Base-by-base conservation (phyloP, 2,113 vertebrate genomes). In the Xiphias gladius region DNA sequence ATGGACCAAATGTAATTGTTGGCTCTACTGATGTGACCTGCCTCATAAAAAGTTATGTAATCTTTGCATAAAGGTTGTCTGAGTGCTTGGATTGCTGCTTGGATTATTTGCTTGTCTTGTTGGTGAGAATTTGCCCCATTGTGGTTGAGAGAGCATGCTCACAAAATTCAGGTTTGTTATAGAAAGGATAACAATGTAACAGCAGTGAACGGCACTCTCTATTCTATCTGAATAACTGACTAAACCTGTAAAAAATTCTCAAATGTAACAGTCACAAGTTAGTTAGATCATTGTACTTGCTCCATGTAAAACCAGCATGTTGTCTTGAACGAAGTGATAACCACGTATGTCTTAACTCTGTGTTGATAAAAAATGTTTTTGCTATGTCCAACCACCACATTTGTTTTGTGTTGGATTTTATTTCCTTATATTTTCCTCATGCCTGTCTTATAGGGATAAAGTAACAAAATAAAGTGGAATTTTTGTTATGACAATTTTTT, bases 351-450 rank as follows among this genome's bases (percentile, higher is more conserved):
- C 4, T 30, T 16, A 70, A 13, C 3, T 59, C 9, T 35, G 8
- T 28, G 66, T 3, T 69, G 26, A 59, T 19, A 52, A 20, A 30
- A 66, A 46, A 26, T 73, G 2, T 50, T 30, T 66, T 62, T 59
- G 16, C 14, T 37, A 0, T 58, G 35, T 69, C n/a, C 19, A 13
- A 37, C 20, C 20, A 55, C 35, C 16, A 46, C 10, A 43, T 54
- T 46, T 82, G 30, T 62, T 58, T 35, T 77, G 30, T 61, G 52
- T 46, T 41, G 13, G 20, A 28, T 39, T 32, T 52, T 16, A 71
- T 65, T 35, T 26, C 79, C 39, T 71, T 19, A 46, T 64, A 32
- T 46, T n/a, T n/a, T n/a, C 61, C 64, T 22, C 26, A 74, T 74
- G 72, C 69, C 68, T 79, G 72, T 65, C 30, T 55, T 22, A 57